A percentile compares a stretch with the other conserved stretches of the same genome.
phyloP scores from a whole-genome alignment of 2,888 invertebrate genomes.

The Flexamia atlantica region DNA sequence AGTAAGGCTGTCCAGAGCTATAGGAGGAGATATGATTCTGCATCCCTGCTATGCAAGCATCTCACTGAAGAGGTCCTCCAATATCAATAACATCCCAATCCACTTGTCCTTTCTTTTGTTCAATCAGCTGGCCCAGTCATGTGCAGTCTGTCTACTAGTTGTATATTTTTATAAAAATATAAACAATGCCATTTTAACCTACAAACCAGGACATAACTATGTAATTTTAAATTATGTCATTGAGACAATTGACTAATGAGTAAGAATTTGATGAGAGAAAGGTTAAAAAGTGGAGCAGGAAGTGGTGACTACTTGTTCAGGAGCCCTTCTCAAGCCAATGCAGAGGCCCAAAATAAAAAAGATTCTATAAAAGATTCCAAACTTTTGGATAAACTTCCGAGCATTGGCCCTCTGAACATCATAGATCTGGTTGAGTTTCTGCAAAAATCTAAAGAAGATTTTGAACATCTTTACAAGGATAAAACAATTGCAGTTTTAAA shows the following conservation, averaged over 20 bases:
- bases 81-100: no score
- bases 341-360: background rate
- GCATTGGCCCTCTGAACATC: constrained; percentile 46
- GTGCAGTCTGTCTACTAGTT: no score
- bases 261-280: constrained; percentile 2
- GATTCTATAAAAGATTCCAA: background rate
- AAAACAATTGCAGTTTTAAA: constrained; percentile 33
- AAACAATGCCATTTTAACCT: no score
- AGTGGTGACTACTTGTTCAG: constrained; percentile 19
- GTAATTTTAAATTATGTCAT: no score
- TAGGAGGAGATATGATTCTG: no score
- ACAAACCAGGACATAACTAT: no score
- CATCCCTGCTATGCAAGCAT: no score
- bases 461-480: constrained; percentile 46
- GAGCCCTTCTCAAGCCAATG: background rate
- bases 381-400: constrained; percentile 26
- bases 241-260: background rate
- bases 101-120: no score
- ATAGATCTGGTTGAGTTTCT: constrained; percentile 30
- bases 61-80: no score
- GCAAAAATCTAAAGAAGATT: constrained; percentile 47
- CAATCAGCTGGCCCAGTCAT: no score
- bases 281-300: background rate
- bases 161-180: no score
- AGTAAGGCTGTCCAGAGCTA: no score